These are phyloP conservation scores for Strigops habroptila DNA, from an alignment of 2,113 vertebrate species.

Conservation along the genomic window DNA sequence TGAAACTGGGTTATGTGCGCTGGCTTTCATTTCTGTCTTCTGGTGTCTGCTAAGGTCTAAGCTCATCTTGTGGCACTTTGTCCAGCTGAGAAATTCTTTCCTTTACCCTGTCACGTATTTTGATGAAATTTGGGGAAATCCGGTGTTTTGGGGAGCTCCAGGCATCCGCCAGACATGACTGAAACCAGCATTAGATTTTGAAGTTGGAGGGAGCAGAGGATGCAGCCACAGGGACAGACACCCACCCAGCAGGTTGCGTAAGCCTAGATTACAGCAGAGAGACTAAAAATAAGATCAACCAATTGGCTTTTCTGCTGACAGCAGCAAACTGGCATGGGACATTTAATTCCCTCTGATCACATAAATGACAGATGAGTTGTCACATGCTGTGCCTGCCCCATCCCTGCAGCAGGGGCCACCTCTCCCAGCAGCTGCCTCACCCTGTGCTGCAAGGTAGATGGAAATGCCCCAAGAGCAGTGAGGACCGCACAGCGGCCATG, in stretches of 20 bases:
- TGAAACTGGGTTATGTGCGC: background rate
- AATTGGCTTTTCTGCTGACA: background rate
- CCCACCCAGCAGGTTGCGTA: background rate
- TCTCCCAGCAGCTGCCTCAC: background rate
- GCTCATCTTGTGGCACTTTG: background rate
- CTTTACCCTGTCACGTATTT: background rate
- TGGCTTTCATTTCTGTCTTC: background rate
- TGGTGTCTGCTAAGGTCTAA: background rate
- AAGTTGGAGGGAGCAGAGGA: background rate
- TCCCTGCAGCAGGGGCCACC: background rate
- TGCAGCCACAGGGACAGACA: background rate
- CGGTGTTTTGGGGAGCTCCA: background rate
- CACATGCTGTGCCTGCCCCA: accelerated
- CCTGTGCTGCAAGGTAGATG: accelerated
- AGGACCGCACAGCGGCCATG: accelerated
- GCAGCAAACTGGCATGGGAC: background rate
- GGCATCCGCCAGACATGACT: background rate
- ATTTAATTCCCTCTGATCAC: background rate
- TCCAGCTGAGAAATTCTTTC: background rate
- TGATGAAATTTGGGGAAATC: background rate
- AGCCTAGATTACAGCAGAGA: background rate
- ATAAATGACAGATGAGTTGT: background rate
- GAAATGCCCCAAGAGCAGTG: background rate
- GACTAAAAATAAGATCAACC: background rate
- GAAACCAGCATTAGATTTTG: background rate